Conservation (phyloP, 2,888 invertebrate genomes). For the Drosophila robusta region DNA sequence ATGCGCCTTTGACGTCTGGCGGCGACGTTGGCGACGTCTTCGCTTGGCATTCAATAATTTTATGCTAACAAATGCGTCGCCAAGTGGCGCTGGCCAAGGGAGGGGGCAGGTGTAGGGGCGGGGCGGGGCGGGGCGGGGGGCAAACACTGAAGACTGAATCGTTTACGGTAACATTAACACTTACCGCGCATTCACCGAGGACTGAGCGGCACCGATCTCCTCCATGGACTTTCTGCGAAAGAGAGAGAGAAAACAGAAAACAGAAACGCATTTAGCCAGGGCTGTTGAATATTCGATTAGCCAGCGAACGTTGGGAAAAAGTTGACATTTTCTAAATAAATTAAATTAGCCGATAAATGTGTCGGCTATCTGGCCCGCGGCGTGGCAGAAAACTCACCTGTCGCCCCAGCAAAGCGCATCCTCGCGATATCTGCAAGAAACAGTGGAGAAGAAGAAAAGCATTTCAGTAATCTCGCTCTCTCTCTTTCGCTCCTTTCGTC, state of each 20-base stretch:
- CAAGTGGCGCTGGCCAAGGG: slow-evolving; percentile 67
- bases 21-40: slow-evolving; percentile 68
- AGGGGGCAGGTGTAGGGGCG: not conserved
- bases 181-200: slow-evolving; percentile 95
- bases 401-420: slow-evolving; percentile 95
- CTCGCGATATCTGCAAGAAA: slow-evolving; percentile 93
- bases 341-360: slow-evolving; percentile 84
- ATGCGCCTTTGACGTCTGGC: slow-evolving; percentile 76
- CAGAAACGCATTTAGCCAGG: slow-evolving; percentile 46
- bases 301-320: slow-evolving; percentile 64
- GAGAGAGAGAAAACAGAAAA: slow-evolving; percentile 29
- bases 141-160: slow-evolving; percentile 48
- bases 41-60: slow-evolving; percentile 82
- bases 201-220: slow-evolving; percentile 91
- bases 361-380: slow-evolving; percentile 71
- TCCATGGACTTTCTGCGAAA: slow-evolving; percentile 94
- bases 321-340: slow-evolving; percentile 82
- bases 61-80: slow-evolving; percentile 84
- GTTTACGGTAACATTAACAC: slow-evolving; percentile 86
- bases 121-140: slow-evolving; percentile 9
- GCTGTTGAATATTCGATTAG: slow-evolving; percentile 76
- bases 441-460: slow-evolving; percentile 71
- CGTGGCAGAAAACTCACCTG: slow-evolving; percentile 88
- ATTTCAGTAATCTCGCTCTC: slow-evolving; percentile 1
- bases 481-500: not conserved